Base-by-base conservation (phyloP, 2,113 vertebrate genomes). In the Sceloporus tristichus region DNA sequence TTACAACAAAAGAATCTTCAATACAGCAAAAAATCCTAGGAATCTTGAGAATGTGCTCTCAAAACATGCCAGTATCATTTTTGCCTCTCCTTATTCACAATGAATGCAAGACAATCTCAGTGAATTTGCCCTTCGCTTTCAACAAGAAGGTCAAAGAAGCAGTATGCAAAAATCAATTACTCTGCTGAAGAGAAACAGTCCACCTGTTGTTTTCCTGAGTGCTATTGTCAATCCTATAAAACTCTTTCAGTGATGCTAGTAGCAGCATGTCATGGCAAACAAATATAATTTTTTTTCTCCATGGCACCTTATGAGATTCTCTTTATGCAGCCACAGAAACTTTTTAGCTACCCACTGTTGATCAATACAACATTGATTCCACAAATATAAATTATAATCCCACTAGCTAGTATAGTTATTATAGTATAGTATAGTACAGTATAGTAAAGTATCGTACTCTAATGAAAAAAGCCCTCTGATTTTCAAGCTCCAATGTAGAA, bases 181-280 rank as follows among this genome's bases (percentile, higher is more conserved):
- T 54, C 85, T 89, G 38, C 48, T 53, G 54, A n/a, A 56, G 71
- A 87, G 82, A 23, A 18, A 10, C 34, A 0, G 0, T 0, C 18
- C 40, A 40, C 68, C 90, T 85, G 48, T 74, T 80, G 40, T 76
- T 86, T 40, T 81, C 88, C 90, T 87, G 54, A 71, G 9, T 93
- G 40, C 70, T 87, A 0, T 3, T 68, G 40, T 87, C 80, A 78
- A 56, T 19, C 62, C 48, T 42, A 74, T n/a, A 83, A 54, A 83
- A 79, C 29, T 25, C 65, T 85, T 54, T 34, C 59, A 83, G 13
- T 80, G 74, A 40, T 62, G 11, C 54, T 88, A 59, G 16, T 0
- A 0, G 34, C 74, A 88, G 54, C 59, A 65, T 85, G 90, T 70
- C 68, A 79, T 48, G 87, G 83, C 76, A 91, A 85, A 2, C 91